Evolutionary conservation across 2,888 invertebrate genomes (phyloP), one percentile per base, ranked within the genome.

Genomic region (Clanis bilineata): DNA sequence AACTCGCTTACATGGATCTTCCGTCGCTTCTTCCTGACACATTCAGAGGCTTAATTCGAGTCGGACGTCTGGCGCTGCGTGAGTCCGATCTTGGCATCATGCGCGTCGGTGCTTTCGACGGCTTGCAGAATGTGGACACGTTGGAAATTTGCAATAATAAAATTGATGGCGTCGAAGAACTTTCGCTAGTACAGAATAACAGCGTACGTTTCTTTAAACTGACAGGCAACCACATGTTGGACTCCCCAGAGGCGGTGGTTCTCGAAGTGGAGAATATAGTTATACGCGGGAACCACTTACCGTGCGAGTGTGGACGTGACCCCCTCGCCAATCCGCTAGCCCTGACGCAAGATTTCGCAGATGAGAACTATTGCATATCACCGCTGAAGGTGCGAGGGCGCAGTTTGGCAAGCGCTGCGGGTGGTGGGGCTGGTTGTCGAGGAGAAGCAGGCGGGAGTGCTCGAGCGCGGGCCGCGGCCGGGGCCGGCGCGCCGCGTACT

Each of bases 251-350:
- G 68, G 93, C 94, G 39, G 93, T 97, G 58, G 91, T 94, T n/a
- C 89, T 95, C 54, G 94, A 95, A 67, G 96, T 96, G 57, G 95
- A 95, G 64, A 94, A 93, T 70, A 86, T 97, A 63, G 94, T 95
- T 74, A 95, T 96, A 73, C 91, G 94, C 61, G 94, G 95, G 56
- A 97, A 97, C 84, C 97, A 97, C 78, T 95, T 97, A 79, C 97
- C 97, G 1, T 97, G 97, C 83, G 97, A 97, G 85, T 97, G 97
- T 77, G 96, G 96, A 71, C 96, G 96, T 75, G 95, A 96, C 61
- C 93, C 97, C 36, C 89, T 97, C 58, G 94, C 95, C 60, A 96
- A 96, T 64, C 95, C 96, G 39, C 88, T 97, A 65, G 95, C 95
- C 22, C 94, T 96, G 64, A 88, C 89, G 56, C 85, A 86, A 62